Evolutionary conservation across 1,140 invertebrate genomes (phyloP), one percentile per base, ranked within the genome.

Genomic region (Bombus confusus): DNA sequence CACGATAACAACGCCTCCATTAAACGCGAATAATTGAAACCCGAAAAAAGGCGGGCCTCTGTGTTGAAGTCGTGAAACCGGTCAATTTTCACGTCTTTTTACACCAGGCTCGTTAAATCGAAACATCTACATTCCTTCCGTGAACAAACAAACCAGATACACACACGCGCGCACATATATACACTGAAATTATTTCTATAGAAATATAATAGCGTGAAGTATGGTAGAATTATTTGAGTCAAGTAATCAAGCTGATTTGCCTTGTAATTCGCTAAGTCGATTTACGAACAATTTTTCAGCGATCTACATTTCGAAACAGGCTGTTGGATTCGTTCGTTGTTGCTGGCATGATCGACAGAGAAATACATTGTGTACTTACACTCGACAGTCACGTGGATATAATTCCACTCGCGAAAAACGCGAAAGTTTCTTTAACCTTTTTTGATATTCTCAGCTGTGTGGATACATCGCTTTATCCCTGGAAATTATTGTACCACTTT

Each of bases 11-110:
- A 77, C 72, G 75, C 75, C 82, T 84, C 75, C 66, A 71, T 71
- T 84, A 84, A 84, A 84, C 73, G 68, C 69, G 76, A 79, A 79
- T 71, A 83, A 84, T 77, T 47, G 82, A 79, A 66, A 79, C 18
- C 31, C 18, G 34, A 52, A 57, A 69, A 59, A 76, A 37, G 22
- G 39, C 47, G 47, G 47, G 47, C 18, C 47, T 52, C 1, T 13
- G 15, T 5, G 28, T n/a, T 22, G 12, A 6, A 64, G 15, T 37
- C 39, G 57, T 64, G 75, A 43, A 77, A 64, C n/a, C 59, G 59
- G 59, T 25, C 76, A 78, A 78, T 78, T 66, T 78, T 78, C 76
- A 34, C 39, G 15, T 77, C 59, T 47, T 31, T 43, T 28, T 74
- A 8, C 28, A 22, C 18, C n/a, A 47, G 6, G 8, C 73, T 75